Evolutionary conservation across 1,140 invertebrate species (phyloP), one percentile per base, ranked within the genome.

Genomic region (Anoplolepis gracilipes): DNA sequence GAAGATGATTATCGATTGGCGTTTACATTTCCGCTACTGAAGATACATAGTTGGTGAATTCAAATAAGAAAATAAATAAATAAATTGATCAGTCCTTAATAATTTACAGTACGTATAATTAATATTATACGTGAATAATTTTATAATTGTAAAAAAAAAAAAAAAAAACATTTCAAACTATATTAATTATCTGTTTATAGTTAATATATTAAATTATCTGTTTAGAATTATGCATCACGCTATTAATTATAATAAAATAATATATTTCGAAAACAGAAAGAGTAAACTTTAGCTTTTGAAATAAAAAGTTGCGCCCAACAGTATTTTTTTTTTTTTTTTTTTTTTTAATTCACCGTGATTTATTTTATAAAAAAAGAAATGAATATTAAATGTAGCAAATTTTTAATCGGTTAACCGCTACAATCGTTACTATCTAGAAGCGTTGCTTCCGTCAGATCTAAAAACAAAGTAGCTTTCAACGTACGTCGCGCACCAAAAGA

Each of bases 401-500:
- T 73, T 73, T 25, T 11, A 59, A 11, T 59, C 2, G 33, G 30
- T 57, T 73, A 75, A 13, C 30, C n/a, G 2, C 6, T 16, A 8
- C n/a, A 22, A 22, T 42, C 16, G 13, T 16, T 11, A 3, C 10
- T 39, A 19, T 49, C 16, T 16, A 4, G n/a, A n/a, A n/a, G 11
- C 36, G 33, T 67, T n/a, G n/a, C 16, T n/a, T 13, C 4, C 19
- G 42, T 36, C 33, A 53, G n/a, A 1, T 28, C 0, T 13, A 11
- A 25, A 55, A 79, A 64, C n/a, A n/a, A 39, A 16, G 13, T 49
- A 11, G 28, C 28, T 78, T 49, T 33, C 75, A 10, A 22, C 11
- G 7, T 16, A 64, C 28, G 19, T 77, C 36, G 57, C 39, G 39
- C 61, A 53, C 55, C 81, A 55, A 79, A 85, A 76, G 73, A 81